phyloP scores from a whole-genome alignment of 2,888 invertebrate genomes.

The Augiades crinisus region DNA sequence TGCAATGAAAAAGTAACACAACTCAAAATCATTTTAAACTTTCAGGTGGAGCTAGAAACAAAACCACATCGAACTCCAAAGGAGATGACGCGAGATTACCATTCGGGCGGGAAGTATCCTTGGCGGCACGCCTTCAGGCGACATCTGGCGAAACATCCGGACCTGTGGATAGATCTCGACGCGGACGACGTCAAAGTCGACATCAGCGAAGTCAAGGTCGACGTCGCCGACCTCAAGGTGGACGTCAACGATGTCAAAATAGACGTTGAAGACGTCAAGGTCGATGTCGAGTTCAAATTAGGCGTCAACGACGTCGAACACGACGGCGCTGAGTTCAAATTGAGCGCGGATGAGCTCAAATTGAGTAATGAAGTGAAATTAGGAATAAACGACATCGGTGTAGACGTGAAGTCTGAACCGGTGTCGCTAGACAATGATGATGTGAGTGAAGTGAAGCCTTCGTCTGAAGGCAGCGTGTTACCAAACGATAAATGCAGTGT shows the following conservation, averaged over 20 bases:
- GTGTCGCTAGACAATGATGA: conserved; percentile 33
- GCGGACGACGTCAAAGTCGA: conserved; percentile 26
- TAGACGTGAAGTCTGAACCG: conserved; percentile 34
- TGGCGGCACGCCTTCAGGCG: conserved; percentile 67
- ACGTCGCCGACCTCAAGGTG: conserved; percentile 16
- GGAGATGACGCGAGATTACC: conserved; percentile 65
- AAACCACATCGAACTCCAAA: conserved; percentile 64
- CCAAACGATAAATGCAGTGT: conserved; percentile 45
- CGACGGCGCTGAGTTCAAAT: conserved; percentile 30
- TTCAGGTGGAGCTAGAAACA: conserved; percentile 63
- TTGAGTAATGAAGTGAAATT: conserved; percentile 30
- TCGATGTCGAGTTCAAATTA: conserved; percentile 28
- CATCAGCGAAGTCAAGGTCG: conserved; percentile 29
- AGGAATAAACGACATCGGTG: background rate
- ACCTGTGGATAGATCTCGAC: conserved; percentile 50
- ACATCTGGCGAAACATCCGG: conserved; percentile 54
- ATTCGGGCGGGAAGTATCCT: conserved; percentile 64
- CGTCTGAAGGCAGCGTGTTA: conserved; percentile 23
- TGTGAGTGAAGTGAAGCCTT: conserved; percentile 24
- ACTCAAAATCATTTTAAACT: background rate
- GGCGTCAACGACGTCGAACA: conserved; percentile 27
- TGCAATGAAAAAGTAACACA: no score
- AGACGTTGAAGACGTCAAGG: conserved; percentile 19
- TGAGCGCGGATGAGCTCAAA: conserved; percentile 31
- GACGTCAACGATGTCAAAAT: conserved; percentile 27